Evolutionary conservation across 1,140 invertebrate genomes (phyloP), one percentile per base, ranked within the genome.

Genomic region (Trachymyrmex septentrionalis): DNA sequence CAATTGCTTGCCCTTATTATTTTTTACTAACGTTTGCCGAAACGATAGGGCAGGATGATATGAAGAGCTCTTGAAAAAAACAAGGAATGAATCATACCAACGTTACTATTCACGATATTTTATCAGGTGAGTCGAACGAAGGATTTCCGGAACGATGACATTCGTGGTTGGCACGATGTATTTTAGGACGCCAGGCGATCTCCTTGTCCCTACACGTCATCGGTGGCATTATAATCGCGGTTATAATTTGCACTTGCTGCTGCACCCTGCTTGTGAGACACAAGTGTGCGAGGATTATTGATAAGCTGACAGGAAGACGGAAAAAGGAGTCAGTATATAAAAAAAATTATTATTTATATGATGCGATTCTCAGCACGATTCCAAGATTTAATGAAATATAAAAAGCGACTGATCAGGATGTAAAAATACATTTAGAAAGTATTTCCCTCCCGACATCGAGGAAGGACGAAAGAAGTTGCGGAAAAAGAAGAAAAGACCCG

Each of bases 191-290:
- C 6, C 55, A 19, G 0, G 9, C 69, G 38, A 50, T 73, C 16
- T 73, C n/a, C 38, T 61, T 92, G n/a, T 86, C 91, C 2, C 2
- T 91, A 27, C 10, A 73, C 38, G 77, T 86, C 12, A 66, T 24
- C 12, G 69, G 80, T 12, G 71, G 92, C 10, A 85, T 92, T 38
- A 12, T 91, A 61, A 53, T 92, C 24, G 34, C 77, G 0, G 78
- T 48, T 24, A 69, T 93, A 61, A 55, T 93, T 21, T 7, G 93
- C 19, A 93, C 90, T 57, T 94, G 94, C 63, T 94, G 92, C 34
- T 94, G 94, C 30, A 88, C 93, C 27, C 69, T 95, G 3, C 88
- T 87, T 77, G 78, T 94, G 67, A 89, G 92, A 72, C 89, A 88
- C 72, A 90, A 82, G 50, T 44, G 94, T 44, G 82, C 89, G 9